Percentiles rank a stretch among this genome's conserved stretches.
These are phyloP conservation scores for Pseudomyrmex cubaensis DNA, from an alignment of 1,140 invertebrate species.

Conservation along the genomic window DNA sequence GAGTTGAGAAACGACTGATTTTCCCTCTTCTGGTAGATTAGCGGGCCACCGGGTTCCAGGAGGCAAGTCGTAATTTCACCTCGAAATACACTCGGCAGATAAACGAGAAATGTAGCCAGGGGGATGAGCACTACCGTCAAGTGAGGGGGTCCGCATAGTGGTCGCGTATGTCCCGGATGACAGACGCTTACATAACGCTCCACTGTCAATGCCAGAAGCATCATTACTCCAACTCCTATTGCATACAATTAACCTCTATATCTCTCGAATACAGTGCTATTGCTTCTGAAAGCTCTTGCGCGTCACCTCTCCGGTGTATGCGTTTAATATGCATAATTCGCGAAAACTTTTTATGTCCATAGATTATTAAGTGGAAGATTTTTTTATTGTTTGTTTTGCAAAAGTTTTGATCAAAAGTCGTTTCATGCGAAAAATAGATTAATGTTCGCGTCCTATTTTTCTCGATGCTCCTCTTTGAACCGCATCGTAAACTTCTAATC, in stretches of 20 bases:
- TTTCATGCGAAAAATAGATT: background rate
- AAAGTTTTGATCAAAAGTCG: too few species aligned
- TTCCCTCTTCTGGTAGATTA: slow-evolving; percentile 87
- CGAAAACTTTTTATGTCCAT: background rate
- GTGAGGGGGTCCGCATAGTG: slow-evolving; percentile 87
- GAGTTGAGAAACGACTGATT: slow-evolving; percentile 86
- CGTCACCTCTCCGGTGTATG: background rate
- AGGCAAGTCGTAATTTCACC: slow-evolving; percentile 87
- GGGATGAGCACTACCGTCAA: slow-evolving; percentile 88
- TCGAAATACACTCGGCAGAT: slow-evolving; percentile 88
- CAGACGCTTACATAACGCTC: slow-evolving; percentile 94
- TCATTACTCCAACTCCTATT: slow-evolving; percentile 90
- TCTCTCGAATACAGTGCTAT: slow-evolving; percentile 33
- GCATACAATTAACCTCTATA: slow-evolving; percentile 53
- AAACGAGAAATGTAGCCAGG: slow-evolving; percentile 87
- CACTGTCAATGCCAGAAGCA: slow-evolving; percentile 91
- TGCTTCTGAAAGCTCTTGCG: slow-evolving; percentile 25
- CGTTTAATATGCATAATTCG: background rate
- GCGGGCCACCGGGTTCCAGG: slow-evolving; percentile 81
- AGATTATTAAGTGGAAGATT: background rate
- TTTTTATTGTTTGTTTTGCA: too few species aligned
- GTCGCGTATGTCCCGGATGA: slow-evolving; percentile 88
- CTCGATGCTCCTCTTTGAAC: background rate
- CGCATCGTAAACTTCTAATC: slow-evolving; percentile 32
- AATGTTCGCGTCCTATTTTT: background rate